Evolutionary conservation across 2,888 invertebrate species (phyloP).

Genomic region (Tachystola acroxantha): DNA sequence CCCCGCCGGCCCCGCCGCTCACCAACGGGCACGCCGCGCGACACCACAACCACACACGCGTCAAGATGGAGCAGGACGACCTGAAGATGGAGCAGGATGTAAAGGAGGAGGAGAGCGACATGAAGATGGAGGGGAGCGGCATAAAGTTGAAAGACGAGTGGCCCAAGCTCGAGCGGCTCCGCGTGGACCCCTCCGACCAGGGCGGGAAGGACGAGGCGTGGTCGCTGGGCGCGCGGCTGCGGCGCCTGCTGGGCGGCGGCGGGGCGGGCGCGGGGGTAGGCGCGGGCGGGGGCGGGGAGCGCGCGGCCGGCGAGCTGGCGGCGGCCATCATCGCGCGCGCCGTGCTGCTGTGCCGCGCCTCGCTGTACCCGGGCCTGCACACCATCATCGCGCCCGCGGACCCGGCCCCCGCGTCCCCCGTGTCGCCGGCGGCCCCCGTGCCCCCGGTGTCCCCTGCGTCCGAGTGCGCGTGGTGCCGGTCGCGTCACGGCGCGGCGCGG

Average conservation of each 20-base stretch:
- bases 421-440: slow-evolving; percentile 12
- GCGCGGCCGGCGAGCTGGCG: slow-evolving; percentile 43
- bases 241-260: slow-evolving; percentile 11
- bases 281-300: slow-evolving; percentile 16
- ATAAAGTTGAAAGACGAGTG: not conserved
- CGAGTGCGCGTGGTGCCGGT: slow-evolving; percentile 53
- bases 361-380: slow-evolving; percentile 79
- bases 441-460: slow-evolving; percentile 15
- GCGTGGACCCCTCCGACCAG: too few relatives aligned
- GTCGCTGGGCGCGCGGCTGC: slow-evolving; percentile 12
- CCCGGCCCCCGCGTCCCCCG: slow-evolving; percentile 20
- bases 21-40: slow-evolving; percentile 12
- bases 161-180: too few relatives aligned
- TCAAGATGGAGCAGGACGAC: slow-evolving; percentile 15
- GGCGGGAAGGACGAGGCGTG: slow-evolving; percentile 14
- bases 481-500: slow-evolving; percentile 41
- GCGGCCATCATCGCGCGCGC: slow-evolving; percentile 67
- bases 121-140: too few relatives aligned
- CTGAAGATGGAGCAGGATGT: too few relatives aligned
- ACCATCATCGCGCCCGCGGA: slow-evolving; percentile 71
- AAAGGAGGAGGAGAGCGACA: too few relatives aligned
- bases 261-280: slow-evolving; percentile 14
- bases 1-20: slow-evolving; percentile 7
- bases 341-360: slow-evolving; percentile 61
- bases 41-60: too few relatives aligned